Percentiles rank a stretch among this genome's conserved stretches.
Conservation (phyloP, 2,888 invertebrate genomes). For the Andrena praecox region DNA sequence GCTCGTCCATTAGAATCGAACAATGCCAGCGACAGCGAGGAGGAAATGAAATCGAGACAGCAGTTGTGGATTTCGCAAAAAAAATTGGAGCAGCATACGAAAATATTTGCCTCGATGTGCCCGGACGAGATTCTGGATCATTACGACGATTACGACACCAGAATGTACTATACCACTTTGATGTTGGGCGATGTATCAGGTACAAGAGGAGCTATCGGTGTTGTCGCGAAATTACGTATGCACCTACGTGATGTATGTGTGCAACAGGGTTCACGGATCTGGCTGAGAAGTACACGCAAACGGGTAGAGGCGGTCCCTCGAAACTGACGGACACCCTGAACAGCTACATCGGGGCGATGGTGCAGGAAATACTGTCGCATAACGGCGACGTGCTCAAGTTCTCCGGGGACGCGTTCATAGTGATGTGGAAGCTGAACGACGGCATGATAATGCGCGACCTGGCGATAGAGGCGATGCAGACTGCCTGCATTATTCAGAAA, state of each 20-base stretch:
- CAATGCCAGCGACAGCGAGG: too few species aligned
- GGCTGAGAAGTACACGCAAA: conserved; percentile 88
- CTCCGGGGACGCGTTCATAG: conserved; percentile 89
- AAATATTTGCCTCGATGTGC: conserved; percentile 88
- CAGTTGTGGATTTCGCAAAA: neutral
- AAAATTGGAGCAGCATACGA: conserved; percentile 82
- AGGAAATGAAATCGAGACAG: rapidly evolving
- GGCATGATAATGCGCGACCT: conserved; percentile 87
- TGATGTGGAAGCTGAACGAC: conserved; percentile 88
- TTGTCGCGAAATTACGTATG: too few species aligned
- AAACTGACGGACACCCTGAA: conserved; percentile 90
- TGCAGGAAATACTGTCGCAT: conserved; percentile 89
- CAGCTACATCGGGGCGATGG: conserved; percentile 90
- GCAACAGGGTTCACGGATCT: conserved; percentile 88
- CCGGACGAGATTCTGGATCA: conserved; percentile 89
- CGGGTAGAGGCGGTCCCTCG: conserved; percentile 89
- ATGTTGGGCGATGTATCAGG: conserved; percentile 89
- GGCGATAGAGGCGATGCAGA: conserved; percentile 89
- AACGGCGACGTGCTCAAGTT: conserved; percentile 90
- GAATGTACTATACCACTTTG: conserved; percentile 87
- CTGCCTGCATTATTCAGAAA: conserved; percentile 89
- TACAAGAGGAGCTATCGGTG: conserved; percentile 67
- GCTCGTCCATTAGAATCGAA: too few species aligned
- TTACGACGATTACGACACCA: conserved; percentile 86
- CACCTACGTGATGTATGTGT: too few species aligned